phyloP scores from a whole-genome alignment of 2,797 vertebrate species.

The Hippocampus kuda region DNA sequence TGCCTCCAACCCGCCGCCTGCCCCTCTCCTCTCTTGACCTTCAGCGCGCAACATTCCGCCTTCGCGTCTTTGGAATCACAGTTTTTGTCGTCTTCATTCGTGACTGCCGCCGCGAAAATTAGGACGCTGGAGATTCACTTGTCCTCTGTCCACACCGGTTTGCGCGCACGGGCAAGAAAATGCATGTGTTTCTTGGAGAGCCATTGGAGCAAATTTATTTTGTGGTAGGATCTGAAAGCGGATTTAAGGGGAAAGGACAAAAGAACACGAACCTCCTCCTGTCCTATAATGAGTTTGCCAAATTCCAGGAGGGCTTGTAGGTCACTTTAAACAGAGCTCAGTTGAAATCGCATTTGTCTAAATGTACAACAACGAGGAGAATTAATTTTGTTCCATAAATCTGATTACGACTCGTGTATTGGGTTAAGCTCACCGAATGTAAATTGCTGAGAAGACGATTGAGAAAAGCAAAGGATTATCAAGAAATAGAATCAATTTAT shows the following conservation, averaged over 20 bases:
- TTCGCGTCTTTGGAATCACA: background rate
- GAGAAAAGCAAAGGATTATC: background rate
- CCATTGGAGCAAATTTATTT: background rate
- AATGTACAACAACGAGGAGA: background rate
- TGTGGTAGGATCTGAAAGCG: background rate
- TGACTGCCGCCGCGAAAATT: background rate
- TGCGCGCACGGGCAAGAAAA: background rate
- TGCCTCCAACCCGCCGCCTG: conserved; percentile 13
- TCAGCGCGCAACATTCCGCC: conserved; percentile 20
- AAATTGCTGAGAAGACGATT: background rate
- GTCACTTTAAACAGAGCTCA: background rate
- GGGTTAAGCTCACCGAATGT: background rate
- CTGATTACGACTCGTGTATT: background rate
- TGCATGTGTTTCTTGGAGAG: background rate
- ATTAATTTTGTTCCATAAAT: background rate
- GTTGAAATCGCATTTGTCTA: background rate
- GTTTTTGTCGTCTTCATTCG: background rate
- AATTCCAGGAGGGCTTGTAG: background rate
- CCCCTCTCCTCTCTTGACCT: conserved; percentile 43
- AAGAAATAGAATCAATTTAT: background rate
- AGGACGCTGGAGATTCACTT: background rate
- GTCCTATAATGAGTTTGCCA: conserved; percentile 2
- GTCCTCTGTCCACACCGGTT: background rate
- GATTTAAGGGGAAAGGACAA: background rate
- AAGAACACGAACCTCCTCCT: conserved; percentile 3